phyloP scores from a whole-genome alignment of 2,113 vertebrate genomes.

The Tragelaphus strepsiceros region DNA sequence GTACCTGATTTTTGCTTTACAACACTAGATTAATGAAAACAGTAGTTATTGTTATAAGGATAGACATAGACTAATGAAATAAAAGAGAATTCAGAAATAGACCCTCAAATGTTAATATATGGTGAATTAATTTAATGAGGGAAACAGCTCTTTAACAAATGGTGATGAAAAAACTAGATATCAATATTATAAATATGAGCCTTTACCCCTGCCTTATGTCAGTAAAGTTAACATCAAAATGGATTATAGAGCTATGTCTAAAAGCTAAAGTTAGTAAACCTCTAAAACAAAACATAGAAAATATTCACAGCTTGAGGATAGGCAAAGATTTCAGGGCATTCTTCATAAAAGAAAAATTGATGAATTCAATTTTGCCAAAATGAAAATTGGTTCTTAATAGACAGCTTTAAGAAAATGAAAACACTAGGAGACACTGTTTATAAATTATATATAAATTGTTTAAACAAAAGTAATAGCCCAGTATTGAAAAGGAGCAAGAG shows the following conservation, averaged over 20 bases:
- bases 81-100: not conserved
- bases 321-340: not conserved
- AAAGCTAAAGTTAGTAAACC: not conserved
- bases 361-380: not conserved
- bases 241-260: not conserved
- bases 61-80: not conserved
- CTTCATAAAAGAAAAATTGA: not conserved
- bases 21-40: not conserved
- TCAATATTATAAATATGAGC: not conserved
- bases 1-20: not conserved
- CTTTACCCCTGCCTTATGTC: not conserved
- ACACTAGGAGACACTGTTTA: not conserved
- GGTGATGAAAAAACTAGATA: not conserved
- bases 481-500: not conserved
- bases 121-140: not conserved
- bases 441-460: not conserved
- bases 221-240: not conserved
- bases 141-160: not conserved
- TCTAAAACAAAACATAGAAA: not conserved
- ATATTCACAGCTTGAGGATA: not conserved
- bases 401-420: slow-evolving; percentile 4
- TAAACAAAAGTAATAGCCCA: not conserved
- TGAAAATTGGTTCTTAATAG: not conserved
- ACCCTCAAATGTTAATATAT: not conserved
- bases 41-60: not conserved